Percentiles rank a stretch among this genome's conserved stretches.
These are phyloP conservation scores for Diceros bicornis DNA, from an alignment of 2,797 vertebrate genomes.

Conservation along the genomic window DNA sequence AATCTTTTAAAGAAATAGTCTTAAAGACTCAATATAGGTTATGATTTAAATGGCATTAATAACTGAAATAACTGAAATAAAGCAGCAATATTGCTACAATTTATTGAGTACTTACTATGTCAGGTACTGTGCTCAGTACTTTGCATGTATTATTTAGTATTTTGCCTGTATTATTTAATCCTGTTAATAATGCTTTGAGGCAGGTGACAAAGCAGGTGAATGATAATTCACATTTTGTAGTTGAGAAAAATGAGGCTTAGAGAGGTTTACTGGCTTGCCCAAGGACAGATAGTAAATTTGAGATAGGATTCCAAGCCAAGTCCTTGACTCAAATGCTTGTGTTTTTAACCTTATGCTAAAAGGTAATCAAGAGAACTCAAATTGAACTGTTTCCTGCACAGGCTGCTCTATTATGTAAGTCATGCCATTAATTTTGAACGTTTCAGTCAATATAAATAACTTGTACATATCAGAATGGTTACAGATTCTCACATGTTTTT, in stretches of 20 bases:
- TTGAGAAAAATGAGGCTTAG: constrained; percentile 43
- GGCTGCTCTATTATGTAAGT: not conserved
- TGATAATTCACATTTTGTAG: constrained; percentile 57
- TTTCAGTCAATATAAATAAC: constrained; percentile 36
- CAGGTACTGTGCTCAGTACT: constrained; percentile 29
- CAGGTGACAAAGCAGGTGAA: not conserved
- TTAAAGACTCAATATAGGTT: constrained; percentile 20
- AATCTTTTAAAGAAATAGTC: not conserved
- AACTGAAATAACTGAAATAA: constrained; percentile 56
- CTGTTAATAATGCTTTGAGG: constrained; percentile 53
- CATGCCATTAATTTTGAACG: constrained; percentile 32
- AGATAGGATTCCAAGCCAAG: constrained; percentile 62
- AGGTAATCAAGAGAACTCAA: constrained; percentile 32
- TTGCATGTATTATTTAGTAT: not conserved
- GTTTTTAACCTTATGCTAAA: constrained; percentile 38
- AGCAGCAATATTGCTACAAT: not conserved
- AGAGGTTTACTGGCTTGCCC: constrained; percentile 30
- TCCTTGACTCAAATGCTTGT: constrained; percentile 47
- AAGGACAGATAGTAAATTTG: constrained; percentile 39
- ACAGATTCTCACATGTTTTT: not conserved
- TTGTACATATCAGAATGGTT: not conserved
- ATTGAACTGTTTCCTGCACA: not conserved
- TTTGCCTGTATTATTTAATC: not conserved
- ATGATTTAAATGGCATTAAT: constrained; percentile 10
- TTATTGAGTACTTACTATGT: constrained; percentile 22